A percentile compares a stretch with the other conserved stretches of the same genome.
These are phyloP conservation scores for Germaria angustata DNA, from an alignment of 2,888 invertebrate genomes.

Conservation along the genomic window DNA sequence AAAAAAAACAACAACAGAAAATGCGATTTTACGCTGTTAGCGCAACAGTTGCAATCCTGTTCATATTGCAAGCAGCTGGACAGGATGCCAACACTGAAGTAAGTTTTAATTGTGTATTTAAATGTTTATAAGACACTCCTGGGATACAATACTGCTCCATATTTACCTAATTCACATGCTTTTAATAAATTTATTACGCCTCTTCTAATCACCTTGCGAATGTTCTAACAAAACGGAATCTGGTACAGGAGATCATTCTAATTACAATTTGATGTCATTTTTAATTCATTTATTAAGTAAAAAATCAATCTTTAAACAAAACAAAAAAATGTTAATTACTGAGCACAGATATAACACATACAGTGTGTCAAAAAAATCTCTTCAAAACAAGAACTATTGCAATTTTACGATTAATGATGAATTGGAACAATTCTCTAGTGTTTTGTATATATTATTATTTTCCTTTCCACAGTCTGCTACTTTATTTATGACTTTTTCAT, in stretches of 20 bases:
- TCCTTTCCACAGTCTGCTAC: too few relatives aligned
- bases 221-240: constrained; percentile 22
- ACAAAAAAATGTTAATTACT: too few relatives aligned
- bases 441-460: too few relatives aligned
- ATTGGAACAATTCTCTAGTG: too few relatives aligned
- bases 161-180: not conserved
- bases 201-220: constrained; percentile 28
- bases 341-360: not conserved
- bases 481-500: too few relatives aligned
- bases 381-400: too few relatives aligned
- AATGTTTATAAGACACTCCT: too few relatives aligned
- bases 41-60: constrained; percentile 73
- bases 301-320: not conserved
- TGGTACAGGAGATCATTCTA: not conserved
- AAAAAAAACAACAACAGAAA: not conserved
- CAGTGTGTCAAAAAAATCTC: too few relatives aligned
- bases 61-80: constrained; percentile 65
- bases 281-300: not conserved
- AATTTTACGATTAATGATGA: too few relatives aligned
- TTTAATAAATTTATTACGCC: not conserved
- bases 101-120: not conserved
- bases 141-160: not conserved
- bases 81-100: constrained; percentile 58
- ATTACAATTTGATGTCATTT: constrained; percentile 11
- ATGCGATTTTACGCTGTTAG: constrained; percentile 68